These are phyloP conservation scores for Galerucella nymphaeae DNA, from an alignment of 2,888 invertebrate species.

Conservation along the genomic window DNA sequence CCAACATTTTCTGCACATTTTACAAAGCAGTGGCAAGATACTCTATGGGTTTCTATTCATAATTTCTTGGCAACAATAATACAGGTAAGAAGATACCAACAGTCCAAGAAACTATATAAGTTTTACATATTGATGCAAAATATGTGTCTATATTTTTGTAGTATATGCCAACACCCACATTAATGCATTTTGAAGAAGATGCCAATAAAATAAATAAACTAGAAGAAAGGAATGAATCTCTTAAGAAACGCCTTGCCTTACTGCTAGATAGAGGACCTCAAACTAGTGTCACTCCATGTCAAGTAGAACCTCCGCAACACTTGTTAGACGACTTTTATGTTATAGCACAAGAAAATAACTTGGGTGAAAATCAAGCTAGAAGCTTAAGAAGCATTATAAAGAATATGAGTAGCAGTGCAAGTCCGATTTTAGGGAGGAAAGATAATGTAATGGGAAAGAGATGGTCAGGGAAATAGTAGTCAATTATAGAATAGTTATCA, in stretches of 20 bases:
- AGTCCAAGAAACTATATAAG: too few relatives aligned
- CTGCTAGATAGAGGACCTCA: conserved; percentile 65
- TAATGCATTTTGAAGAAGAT: conserved; percentile 89
- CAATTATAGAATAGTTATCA: not conserved
- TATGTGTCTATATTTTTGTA: conserved; percentile 62
- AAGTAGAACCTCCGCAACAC: conserved; percentile 79
- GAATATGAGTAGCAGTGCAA: conserved; percentile 82
- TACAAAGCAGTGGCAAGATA: conserved; percentile 95
- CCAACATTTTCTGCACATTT: conserved; percentile 89
- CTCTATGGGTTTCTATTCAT: conserved; percentile 87
- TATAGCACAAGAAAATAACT: conserved; percentile 80
- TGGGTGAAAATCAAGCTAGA: conserved; percentile 75
- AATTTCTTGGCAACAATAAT: conserved; percentile 93
- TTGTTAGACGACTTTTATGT: conserved; percentile 93
- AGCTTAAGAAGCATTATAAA: conserved; percentile 82
- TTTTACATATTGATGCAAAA: too few relatives aligned
- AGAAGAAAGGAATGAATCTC: conserved; percentile 84
- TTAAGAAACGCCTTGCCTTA: conserved; percentile 71
- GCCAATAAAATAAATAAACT: conserved; percentile 81
- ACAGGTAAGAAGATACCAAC: conserved; percentile 65
- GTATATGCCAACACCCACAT: conserved; percentile 87
- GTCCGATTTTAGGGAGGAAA: conserved; percentile 83
- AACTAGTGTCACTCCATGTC: conserved; percentile 69
- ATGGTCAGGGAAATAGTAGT: conserved; percentile 40
- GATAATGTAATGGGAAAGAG: conserved; percentile 67